phyloP scores from a whole-genome alignment of 2,888 invertebrate species.

The Agonum fuliginosum region DNA sequence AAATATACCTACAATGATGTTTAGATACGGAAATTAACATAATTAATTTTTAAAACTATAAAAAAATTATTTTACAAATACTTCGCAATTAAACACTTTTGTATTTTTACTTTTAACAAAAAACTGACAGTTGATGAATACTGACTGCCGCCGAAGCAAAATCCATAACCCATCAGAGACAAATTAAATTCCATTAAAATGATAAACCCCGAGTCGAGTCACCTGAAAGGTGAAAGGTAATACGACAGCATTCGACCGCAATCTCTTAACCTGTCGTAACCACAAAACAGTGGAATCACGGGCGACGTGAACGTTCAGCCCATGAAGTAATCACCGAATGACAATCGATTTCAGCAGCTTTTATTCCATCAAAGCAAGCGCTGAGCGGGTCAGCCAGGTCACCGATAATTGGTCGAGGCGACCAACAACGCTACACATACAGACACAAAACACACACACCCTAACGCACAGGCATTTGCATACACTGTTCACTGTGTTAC shows the following conservation, averaged over 20 bases:
- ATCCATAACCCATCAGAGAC: too few relatives aligned
- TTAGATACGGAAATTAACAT: too few relatives aligned
- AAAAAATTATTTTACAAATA: too few relatives aligned
- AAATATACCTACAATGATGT: too few relatives aligned
- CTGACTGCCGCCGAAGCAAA: too few relatives aligned
- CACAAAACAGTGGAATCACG: slow-evolving; percentile 36
- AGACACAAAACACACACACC: background rate
- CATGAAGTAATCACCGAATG: slow-evolving; percentile 32
- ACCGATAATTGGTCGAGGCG: slow-evolving; percentile 13
- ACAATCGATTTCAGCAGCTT: slow-evolving; percentile 44
- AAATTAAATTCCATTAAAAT: too few relatives aligned
- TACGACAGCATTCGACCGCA: slow-evolving; percentile 7
- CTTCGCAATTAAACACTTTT: too few relatives aligned
- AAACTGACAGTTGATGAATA: too few relatives aligned
- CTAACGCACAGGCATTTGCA: background rate
- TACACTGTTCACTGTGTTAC: background rate
- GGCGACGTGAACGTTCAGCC: background rate
- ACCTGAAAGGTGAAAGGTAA: slow-evolving; percentile 18
- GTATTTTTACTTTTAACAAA: too few relatives aligned
- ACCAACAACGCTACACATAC: slow-evolving; percentile 6
- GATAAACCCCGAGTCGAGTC: background rate
- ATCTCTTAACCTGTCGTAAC: slow-evolving; percentile 40
- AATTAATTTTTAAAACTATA: too few relatives aligned
- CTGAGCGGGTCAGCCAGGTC: slow-evolving; percentile 24
- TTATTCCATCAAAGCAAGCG: slow-evolving; percentile 37